phyloP scores from a whole-genome alignment of 64 coral and sea anemone genomes.

The Stichodactyla helianthus region DNA sequence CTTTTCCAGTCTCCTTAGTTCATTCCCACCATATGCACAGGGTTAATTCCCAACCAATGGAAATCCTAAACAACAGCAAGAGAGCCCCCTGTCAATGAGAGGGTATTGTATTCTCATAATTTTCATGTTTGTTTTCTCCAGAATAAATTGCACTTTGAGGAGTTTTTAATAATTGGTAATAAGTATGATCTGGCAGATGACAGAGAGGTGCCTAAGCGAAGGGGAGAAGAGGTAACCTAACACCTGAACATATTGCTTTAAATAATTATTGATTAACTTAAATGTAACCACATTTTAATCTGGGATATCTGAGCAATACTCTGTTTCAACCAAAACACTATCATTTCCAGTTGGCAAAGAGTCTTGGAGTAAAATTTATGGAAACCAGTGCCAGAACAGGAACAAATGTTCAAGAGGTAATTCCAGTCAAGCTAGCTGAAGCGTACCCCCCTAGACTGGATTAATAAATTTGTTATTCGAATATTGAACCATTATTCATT shows the following conservation, averaged over 20 bases:
- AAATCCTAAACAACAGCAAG: too few species aligned
- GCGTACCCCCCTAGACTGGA: too few species aligned
- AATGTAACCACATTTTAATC: neutral
- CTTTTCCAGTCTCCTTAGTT: too few species aligned
- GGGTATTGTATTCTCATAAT: too few species aligned
- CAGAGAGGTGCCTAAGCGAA: conserved; percentile 49
- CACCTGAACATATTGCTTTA: too few species aligned
- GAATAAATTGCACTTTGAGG: conserved; percentile 64
- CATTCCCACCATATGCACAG: too few species aligned
- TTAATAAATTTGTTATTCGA: too few species aligned
- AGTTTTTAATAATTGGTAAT: conserved; percentile 75
- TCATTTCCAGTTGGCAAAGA: conserved; percentile 54
- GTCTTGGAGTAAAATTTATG: conserved; percentile 65
- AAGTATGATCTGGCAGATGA: conserved; percentile 61
- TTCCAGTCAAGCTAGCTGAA: too few species aligned
- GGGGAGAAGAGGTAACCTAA: conserved; percentile 55
- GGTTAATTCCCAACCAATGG: too few species aligned
- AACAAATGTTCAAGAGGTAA: conserved; percentile 72
- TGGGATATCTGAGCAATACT: neutral
- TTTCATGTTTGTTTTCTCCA: conserved; percentile 6
- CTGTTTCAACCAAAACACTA: neutral
- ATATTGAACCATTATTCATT: too few species aligned
- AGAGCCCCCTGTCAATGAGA: neutral
- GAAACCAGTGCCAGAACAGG: conserved; percentile 87
- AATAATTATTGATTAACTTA: too few species aligned